These are phyloP conservation scores for Nymphalis c-album DNA, from an alignment of 2,888 invertebrate species.

Conservation along the genomic window DNA sequence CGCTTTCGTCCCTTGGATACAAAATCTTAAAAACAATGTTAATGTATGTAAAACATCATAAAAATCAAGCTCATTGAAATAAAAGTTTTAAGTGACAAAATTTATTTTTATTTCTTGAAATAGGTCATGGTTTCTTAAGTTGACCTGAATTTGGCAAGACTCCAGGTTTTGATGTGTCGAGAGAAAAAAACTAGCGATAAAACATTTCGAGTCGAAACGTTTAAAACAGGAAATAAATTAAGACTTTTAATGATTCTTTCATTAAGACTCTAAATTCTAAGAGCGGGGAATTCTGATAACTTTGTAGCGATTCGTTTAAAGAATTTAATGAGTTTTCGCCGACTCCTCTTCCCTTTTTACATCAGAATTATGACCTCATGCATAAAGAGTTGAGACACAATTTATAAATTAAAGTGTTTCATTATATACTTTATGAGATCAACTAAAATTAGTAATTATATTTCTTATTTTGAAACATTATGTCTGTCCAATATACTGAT, in stretches of 20 bases:
- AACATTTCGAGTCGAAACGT: slow-evolving; percentile 17
- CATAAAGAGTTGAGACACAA: background rate
- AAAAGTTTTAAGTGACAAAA: slow-evolving; percentile 15
- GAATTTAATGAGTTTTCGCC: slow-evolving; percentile 24
- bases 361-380: background rate
- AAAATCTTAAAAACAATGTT: background rate
- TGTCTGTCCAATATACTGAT: no score
- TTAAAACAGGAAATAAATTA: slow-evolving; percentile 9
- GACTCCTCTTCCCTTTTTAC: slow-evolving; percentile 1
- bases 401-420: no score
- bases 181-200: slow-evolving; percentile 17
- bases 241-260: slow-evolving; percentile 14
- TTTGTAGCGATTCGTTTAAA: slow-evolving; percentile 18
- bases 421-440: no score
- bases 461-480: no score
- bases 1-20: no score
- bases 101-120: slow-evolving; percentile 24
- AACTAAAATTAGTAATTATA: no score
- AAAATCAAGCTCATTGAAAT: background rate
- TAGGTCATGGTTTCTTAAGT: slow-evolving; percentile 22
- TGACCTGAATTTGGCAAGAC: slow-evolving; percentile 24
- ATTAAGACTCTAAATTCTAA: slow-evolving; percentile 12
- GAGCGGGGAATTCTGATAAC: slow-evolving; percentile 4
- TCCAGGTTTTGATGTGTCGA: slow-evolving; percentile 16
- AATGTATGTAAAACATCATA: background rate